Evolutionary conservation across 2,888 invertebrate species (phyloP), one percentile per base, ranked within the genome.

Genomic region (Megaustenia siamemsis): DNA sequence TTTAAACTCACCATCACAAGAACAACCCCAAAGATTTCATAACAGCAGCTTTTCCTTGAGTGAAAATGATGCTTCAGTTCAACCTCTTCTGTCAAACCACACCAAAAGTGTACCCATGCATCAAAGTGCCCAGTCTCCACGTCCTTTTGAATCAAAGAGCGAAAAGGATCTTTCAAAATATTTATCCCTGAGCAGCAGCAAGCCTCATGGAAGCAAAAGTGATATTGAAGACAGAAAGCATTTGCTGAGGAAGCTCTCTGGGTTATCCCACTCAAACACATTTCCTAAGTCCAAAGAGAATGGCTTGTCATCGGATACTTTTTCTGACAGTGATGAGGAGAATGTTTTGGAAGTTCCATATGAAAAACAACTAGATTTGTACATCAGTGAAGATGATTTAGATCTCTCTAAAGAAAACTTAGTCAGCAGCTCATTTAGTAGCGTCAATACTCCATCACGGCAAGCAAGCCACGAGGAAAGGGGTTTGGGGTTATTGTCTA

Each of bases 301-400:
- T 68, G 75, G 68, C n/a, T 6, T 77, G 45, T 18, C 40, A 40
- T 24, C 56, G 28, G 78, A 78, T 28, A 40, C 45, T 24, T 76
- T 35, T 43, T 77, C 68, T 15, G 75, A 75, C 0, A 75, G 63
- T 53, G 83, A 83, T 53, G 75, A 75, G 24, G 77, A 83, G 1
- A 68, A 83, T 32, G 53, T 40, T 15, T 1, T 4, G 40, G 77
- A 83, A 24, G 49, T 68, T 35, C 83, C 75, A 10, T 45, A 49
- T 75, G 45, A 84, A 86, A 88, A 87, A 85, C 86, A 88, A 87
- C 87, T 49, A 32, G 83, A 84, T 68, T 56, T 84, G 56, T 69
- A 71, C n/a, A 84, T 84, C 24, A 78, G 38, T 40, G 83, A 84
- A 43, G 83, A 84, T 0, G 83, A 84, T 56, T 78, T 79, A 35